Conservation (phyloP, 1,140 invertebrate genomes). For the Uloborus diversus region DNA sequence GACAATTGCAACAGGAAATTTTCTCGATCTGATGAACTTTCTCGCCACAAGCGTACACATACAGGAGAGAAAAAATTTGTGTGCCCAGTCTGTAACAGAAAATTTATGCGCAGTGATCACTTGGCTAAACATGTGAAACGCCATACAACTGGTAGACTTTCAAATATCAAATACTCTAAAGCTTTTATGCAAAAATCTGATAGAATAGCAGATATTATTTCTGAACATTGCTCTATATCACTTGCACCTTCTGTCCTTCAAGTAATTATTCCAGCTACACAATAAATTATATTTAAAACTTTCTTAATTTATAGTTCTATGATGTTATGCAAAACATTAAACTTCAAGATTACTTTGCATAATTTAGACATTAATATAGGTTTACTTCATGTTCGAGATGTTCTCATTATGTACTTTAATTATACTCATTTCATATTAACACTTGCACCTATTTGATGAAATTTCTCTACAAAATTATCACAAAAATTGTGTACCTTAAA, state of each 20-base stretch:
- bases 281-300: slow-evolving; percentile 5
- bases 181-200: slow-evolving; percentile 18
- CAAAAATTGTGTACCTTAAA: too few species aligned
- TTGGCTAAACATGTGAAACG: slow-evolving; percentile 89
- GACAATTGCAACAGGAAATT: slow-evolving; percentile 87
- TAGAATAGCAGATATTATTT: slow-evolving; percentile 14
- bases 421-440: too few species aligned
- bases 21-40: slow-evolving; percentile 93
- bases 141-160: slow-evolving; percentile 68
- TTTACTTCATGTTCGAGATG: too few species aligned
- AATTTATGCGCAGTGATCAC: slow-evolving; percentile 95
- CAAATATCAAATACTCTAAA: slow-evolving; percentile 32
- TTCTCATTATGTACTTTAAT: too few species aligned
- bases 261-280: slow-evolving; percentile 49
- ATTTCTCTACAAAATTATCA: too few species aligned
- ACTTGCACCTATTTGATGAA: too few species aligned
- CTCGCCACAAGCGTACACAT: slow-evolving; percentile 91
- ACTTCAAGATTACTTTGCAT: too few species aligned
- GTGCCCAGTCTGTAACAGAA: slow-evolving; percentile 83
- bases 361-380: too few species aligned
- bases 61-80: slow-evolving; percentile 96
- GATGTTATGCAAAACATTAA: too few species aligned
- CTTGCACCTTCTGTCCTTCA: slow-evolving; percentile 29
- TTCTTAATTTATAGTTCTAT: too few species aligned
- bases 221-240: slow-evolving; percentile 28